These are phyloP conservation scores for Agriopis aurantiaria DNA, from an alignment of 2,888 invertebrate genomes.

Conservation along the genomic window DNA sequence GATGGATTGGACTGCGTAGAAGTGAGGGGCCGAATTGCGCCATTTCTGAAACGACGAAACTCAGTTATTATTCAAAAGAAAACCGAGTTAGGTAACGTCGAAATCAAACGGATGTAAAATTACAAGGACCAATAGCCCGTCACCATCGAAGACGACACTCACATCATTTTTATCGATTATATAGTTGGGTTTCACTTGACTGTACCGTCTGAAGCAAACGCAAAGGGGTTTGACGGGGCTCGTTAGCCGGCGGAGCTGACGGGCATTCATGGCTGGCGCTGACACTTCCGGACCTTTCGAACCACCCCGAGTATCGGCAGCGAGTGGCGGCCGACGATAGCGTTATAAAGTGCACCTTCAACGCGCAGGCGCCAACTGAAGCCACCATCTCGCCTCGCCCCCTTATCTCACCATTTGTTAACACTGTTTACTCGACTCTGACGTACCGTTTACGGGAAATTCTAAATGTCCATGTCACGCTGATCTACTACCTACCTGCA, in stretches of 20 bases:
- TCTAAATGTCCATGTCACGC: slow-evolving; percentile 52
- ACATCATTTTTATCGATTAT: slow-evolving; percentile 74
- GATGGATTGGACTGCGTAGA: slow-evolving; percentile 78
- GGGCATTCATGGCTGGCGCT: slow-evolving; percentile 68
- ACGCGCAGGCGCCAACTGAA: slow-evolving; percentile 80
- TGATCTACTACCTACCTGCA: slow-evolving; percentile 27
- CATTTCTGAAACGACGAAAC: slow-evolving; percentile 76
- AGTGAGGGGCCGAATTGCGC: slow-evolving; percentile 80
- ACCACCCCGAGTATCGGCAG: slow-evolving; percentile 45
- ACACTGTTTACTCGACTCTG: slow-evolving; percentile 68
- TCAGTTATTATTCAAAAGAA: slow-evolving; percentile 15
- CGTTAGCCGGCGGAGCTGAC: slow-evolving; percentile 73
- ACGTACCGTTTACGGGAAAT: slow-evolving; percentile 62
- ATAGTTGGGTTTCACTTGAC: slow-evolving; percentile 83
- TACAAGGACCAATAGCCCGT: slow-evolving; percentile 11
- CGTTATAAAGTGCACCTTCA: slow-evolving; percentile 58
- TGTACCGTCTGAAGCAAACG: slow-evolving; percentile 69
- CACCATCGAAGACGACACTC: slow-evolving; percentile 65
- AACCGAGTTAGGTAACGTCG: slow-evolving; percentile 5
- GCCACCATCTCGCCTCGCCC: slow-evolving; percentile 58
- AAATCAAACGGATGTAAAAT: neutral
- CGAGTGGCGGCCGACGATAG: slow-evolving; percentile 52
- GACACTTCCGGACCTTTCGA: slow-evolving; percentile 26
- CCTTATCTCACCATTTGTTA: slow-evolving; percentile 70
- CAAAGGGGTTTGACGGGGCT: slow-evolving; percentile 62